Conservation (phyloP, 2,113 vertebrate genomes). For the Alethe castanea region DNA sequence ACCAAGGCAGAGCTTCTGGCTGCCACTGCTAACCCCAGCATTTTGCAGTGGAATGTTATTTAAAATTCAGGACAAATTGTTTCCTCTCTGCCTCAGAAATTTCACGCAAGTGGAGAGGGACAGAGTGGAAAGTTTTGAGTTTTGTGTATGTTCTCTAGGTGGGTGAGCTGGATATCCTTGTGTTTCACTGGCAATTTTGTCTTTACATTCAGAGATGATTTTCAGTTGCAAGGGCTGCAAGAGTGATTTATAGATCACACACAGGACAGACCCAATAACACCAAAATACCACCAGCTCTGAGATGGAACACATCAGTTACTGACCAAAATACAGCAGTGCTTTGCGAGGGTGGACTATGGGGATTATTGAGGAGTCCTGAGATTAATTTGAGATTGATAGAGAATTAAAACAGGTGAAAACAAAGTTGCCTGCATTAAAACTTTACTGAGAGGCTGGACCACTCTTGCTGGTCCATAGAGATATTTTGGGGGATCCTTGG, state of each 20-base stretch:
- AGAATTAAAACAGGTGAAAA: not conserved
- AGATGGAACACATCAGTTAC: not conserved
- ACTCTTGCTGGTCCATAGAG: not conserved
- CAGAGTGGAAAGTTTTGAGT: not conserved
- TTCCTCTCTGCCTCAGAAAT: slow-evolving; percentile 50
- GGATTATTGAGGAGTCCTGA: not conserved
- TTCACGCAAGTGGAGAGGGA: not conserved
- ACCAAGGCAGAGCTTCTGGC: slow-evolving; percentile 39
- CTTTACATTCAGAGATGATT: not conserved
- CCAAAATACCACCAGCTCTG: not conserved
- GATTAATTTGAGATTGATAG: not conserved
- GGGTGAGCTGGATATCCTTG: not conserved
- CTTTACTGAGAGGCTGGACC: not conserved
- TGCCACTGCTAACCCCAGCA: slow-evolving; percentile 48
- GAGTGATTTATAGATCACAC: not conserved
- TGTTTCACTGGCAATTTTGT: not conserved
- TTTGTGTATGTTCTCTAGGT: not conserved
- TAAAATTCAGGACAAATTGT: slow-evolving; percentile 70
- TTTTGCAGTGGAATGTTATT: slow-evolving; percentile 63
- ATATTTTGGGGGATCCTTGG: not conserved
- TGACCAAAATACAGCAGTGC: not conserved
- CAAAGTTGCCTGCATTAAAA: not conserved
- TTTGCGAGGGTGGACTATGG: not conserved
- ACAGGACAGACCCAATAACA: not conserved
- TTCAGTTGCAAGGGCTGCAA: not conserved